Evolutionary conservation across 2,888 invertebrate species (phyloP).

Genomic region (Brachypalpus laphriformis): DNA sequence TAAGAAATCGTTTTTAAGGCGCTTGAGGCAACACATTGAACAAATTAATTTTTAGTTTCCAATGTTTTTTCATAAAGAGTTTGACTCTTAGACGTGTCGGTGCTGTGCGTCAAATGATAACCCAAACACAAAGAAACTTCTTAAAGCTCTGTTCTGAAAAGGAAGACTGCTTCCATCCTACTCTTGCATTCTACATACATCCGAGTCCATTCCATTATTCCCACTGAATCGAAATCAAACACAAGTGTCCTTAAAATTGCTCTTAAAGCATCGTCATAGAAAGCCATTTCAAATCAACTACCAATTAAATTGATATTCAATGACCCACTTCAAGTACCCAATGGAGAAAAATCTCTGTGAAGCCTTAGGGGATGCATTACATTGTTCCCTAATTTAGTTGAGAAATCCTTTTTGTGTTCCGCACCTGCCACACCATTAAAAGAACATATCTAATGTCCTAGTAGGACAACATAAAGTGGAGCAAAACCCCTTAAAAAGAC

Average conservation of each 20-base stretch:
- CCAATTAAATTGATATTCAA: slow-evolving; percentile 71
- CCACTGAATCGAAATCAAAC: background rate
- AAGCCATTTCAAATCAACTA: slow-evolving; percentile 61
- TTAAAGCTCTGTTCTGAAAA: too few species aligned
- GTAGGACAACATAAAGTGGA: slow-evolving; percentile 26
- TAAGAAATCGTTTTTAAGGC: too few species aligned
- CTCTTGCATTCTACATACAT: too few species aligned
- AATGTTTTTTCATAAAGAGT: too few species aligned
- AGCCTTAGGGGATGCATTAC: slow-evolving; percentile 17
- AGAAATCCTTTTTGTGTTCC: slow-evolving; percentile 44
- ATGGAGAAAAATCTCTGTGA: background rate
- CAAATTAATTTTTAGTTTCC: too few species aligned
- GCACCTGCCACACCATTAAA: slow-evolving; percentile 64
- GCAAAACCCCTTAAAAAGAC: slow-evolving; percentile 54
- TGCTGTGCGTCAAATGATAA: too few species aligned
- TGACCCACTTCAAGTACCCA: slow-evolving; percentile 60
- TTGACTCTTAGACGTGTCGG: too few species aligned
- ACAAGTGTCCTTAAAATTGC: slow-evolving; percentile 35
- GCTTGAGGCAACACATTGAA: too few species aligned
- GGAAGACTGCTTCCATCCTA: too few species aligned
- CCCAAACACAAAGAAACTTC: too few species aligned
- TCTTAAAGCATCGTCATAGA: slow-evolving; percentile 21
- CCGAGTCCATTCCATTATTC: too few species aligned
- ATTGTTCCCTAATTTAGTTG: slow-evolving; percentile 40
- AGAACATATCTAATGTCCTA: slow-evolving; percentile 43